These are phyloP conservation scores for Rhingia campestris DNA, from an alignment of 2,888 invertebrate species.

Conservation along the genomic window DNA sequence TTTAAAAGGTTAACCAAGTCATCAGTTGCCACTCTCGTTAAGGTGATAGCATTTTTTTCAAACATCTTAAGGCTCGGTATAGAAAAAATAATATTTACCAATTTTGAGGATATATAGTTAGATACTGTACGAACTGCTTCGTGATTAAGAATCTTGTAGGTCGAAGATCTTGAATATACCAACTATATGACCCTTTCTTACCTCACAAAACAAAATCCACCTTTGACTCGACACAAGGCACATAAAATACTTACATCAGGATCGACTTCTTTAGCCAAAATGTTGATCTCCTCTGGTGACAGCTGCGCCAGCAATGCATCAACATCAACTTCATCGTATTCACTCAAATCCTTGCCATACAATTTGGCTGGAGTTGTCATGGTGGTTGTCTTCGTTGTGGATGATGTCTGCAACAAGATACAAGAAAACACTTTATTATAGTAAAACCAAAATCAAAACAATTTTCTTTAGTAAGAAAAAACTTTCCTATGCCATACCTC, in stretches of 20 bases:
- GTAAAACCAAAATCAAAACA: neutral
- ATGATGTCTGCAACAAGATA: slow-evolving; percentile 89
- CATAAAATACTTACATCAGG: slow-evolving; percentile 93
- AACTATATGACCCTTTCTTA: too few species aligned
- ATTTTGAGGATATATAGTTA: too few species aligned
- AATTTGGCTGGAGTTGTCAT: slow-evolving; percentile 95
- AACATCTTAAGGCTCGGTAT: too few species aligned
- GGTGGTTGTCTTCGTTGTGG: slow-evolving; percentile 93
- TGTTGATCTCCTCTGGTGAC: slow-evolving; percentile 96
- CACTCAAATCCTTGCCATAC: slow-evolving; percentile 94
- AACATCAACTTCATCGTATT: slow-evolving; percentile 97
- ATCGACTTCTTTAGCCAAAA: slow-evolving; percentile 99
- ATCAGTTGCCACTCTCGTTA: too few species aligned
- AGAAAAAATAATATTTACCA: too few species aligned
- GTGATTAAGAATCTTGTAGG: too few species aligned
- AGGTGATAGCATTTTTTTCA: too few species aligned
- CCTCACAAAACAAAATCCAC: too few species aligned
- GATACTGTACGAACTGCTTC: too few species aligned
- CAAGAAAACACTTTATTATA: slow-evolving; percentile 1
- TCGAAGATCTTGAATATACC: too few species aligned
- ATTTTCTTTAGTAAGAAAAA: neutral
- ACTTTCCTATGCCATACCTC: slow-evolving; percentile 30
- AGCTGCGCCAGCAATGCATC: slow-evolving; percentile 96
- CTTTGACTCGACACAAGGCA: neutral
- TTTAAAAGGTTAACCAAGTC: too few species aligned